phyloP scores from a whole-genome alignment of 2,113 vertebrate species.

The Ornithorhynchus anatinus region DNA sequence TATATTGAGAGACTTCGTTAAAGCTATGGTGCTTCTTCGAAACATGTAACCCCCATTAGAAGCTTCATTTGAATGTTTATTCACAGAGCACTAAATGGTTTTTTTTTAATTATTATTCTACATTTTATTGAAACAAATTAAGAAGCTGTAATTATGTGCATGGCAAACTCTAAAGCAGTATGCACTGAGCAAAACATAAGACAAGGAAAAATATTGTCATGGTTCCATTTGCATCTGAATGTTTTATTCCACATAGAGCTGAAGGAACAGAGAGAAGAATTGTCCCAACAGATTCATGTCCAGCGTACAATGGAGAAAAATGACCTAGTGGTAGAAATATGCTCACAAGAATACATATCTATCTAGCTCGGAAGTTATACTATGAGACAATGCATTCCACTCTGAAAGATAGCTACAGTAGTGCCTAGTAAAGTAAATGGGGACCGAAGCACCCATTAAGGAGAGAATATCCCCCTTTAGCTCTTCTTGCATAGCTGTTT shows the following conservation, averaged over 20 bases:
- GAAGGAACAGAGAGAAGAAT: slow-evolving; percentile 1
- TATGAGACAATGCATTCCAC: neutral
- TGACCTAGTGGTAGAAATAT: neutral
- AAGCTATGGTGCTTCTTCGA: slow-evolving; percentile 75
- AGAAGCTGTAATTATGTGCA: slow-evolving; percentile 73
- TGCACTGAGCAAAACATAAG: slow-evolving; percentile 67
- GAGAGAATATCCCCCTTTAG: neutral
- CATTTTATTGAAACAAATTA: slow-evolving; percentile 80
- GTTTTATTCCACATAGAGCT: slow-evolving; percentile 22
- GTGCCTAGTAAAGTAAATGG: neutral
- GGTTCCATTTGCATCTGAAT: slow-evolving; percentile 45
- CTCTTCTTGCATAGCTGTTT: neutral
- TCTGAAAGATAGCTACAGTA: neutral
- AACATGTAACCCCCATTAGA: slow-evolving; percentile 81
- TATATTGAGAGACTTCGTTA: slow-evolving; percentile 70
- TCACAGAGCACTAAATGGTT: slow-evolving; percentile 74
- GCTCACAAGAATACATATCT: neutral
- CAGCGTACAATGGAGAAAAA: neutral
- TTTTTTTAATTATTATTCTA: slow-evolving; percentile 75
- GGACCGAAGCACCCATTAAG: neutral
- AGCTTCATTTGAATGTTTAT: slow-evolving; percentile 83
- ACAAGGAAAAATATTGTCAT: slow-evolving; percentile 54
- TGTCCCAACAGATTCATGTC: neutral
- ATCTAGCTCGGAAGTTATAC: slow-evolving; percentile 2
- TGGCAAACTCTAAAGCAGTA: slow-evolving; percentile 67